Evolutionary conservation across 2,888 invertebrate species (phyloP).

Genomic region (Drosophila antonietae): DNA sequence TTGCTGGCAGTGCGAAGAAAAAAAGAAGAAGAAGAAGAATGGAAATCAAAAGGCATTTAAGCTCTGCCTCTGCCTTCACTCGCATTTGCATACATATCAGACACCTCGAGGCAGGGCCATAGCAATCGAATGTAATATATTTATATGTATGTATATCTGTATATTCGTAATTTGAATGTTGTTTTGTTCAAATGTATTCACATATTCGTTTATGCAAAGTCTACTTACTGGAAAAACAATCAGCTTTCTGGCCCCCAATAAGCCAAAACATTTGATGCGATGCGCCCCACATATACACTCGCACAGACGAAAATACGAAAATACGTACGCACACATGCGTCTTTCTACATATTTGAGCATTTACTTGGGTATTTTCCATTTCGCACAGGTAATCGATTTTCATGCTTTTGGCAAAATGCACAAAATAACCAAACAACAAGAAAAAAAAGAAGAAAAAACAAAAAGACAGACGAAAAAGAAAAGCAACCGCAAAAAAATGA

Average conservation of each 20-base stretch:
- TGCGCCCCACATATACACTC: slow-evolving; percentile 9
- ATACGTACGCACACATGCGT: neutral
- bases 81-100: slow-evolving; percentile 43
- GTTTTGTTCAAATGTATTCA: slow-evolving; percentile 53
- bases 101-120: slow-evolving; percentile 13
- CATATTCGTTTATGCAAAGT: slow-evolving; percentile 75
- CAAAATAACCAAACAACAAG: slow-evolving; percentile 51
- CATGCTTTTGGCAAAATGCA: slow-evolving; percentile 77
- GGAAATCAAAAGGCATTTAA: slow-evolving; percentile 64
- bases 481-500: slow-evolving; percentile 8
- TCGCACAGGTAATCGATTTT: slow-evolving; percentile 77
- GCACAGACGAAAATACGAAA: neutral
- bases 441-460: slow-evolving; percentile 2
- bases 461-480: slow-evolving; percentile 34
- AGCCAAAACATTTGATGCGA: slow-evolving; percentile 47
- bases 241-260: slow-evolving; percentile 58
- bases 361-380: slow-evolving; percentile 65
- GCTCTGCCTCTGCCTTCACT: slow-evolving; percentile 44
- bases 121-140: neutral
- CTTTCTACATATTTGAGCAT: slow-evolving; percentile 17
- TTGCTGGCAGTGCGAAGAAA: slow-evolving; percentile 26
- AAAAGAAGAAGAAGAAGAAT: slow-evolving; percentile 11
- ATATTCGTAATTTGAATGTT: slow-evolving; percentile 54
- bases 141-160: neutral
- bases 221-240: slow-evolving; percentile 67